Evolutionary conservation across 2,113 vertebrate genomes (phyloP), one percentile per base, ranked within the genome.

Genomic region (Scolopax mira): DNA sequence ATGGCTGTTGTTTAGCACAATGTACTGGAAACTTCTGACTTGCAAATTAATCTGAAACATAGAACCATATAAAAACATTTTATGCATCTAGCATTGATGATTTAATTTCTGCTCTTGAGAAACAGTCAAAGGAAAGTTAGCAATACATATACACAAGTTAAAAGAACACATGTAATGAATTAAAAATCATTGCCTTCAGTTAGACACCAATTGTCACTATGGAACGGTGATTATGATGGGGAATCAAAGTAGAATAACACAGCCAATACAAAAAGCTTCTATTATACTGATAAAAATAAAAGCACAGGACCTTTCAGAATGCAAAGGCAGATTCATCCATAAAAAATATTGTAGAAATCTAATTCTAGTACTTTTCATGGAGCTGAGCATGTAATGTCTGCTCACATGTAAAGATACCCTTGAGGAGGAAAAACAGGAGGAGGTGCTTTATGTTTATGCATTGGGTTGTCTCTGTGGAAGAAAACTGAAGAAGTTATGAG

Each of bases 401-500:
- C 80, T 96, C 79, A 79, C 78, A 90, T 73, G 96, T 96, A 96
- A 94, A 94, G 79, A 95, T 94, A 91, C 94, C 85, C 89, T 92
- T 42, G 89, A 97, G 96, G 88, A 96, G 72, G 61, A 85, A 93
- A 96, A 89, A 30, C 75, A 92, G 83, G 79, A 97, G 58, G 89
- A 96, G 72, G 51, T 90, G 31, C 78, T 98, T 97, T 97, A 96
- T 96, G 96, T 98, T 97, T 97, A 97, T 96, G 93, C 77, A 94
- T 94, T 91, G 85, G 85, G 64, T 92, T 91, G 67, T 79, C 70
- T 97, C 61, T 85, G 39, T 90, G 51, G 77, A 96, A 96, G 82
- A 81, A 96, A 97, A 85, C 64, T 23, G 44, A 94, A 88, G 80
- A 96, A 95, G 82, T 97, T 97, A 94, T 58, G 93, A 95, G 73